Conservation (phyloP, 2,797 vertebrate species). For the Sphenodon punctatus region DNA sequence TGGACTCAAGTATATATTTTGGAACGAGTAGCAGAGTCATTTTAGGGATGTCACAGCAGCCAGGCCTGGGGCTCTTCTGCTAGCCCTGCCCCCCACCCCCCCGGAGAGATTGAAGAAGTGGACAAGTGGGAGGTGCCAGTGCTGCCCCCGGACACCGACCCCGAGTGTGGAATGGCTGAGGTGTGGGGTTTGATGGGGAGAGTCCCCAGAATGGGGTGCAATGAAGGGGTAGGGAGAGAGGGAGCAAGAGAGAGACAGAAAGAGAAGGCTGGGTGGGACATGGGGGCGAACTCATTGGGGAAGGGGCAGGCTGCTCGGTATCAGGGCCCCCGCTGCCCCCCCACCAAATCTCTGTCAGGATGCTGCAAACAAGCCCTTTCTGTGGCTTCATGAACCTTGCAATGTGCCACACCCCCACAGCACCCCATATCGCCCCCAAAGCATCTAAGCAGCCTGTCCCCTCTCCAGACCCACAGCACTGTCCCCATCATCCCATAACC, state of each 20-base stretch:
- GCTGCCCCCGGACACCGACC: not conserved
- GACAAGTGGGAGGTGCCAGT: not conserved
- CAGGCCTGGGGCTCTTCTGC: not conserved
- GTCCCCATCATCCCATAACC: too few species aligned
- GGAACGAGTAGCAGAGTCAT: too few species aligned
- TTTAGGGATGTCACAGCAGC: too few species aligned
- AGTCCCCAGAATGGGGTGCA: not conserved
- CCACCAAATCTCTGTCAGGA: not conserved
- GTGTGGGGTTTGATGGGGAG: not conserved
- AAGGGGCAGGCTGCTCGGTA: not conserved
- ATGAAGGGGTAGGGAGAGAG: not conserved
- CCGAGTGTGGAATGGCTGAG: not conserved
- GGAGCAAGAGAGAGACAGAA: slow-evolving; percentile 1
- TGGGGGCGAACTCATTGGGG: not conserved
- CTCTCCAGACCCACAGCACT: not conserved
- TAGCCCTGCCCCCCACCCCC: not conserved
- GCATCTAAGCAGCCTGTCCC: not conserved
- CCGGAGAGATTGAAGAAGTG: not conserved
- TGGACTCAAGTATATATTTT: too few species aligned
- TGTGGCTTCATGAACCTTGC: too few species aligned
- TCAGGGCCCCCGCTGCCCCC: not conserved
- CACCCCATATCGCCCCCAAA: too few species aligned
- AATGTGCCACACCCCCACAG: too few species aligned
- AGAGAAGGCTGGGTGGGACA: not conserved
- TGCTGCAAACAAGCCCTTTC: not conserved